Percentiles rank a stretch among this genome's conserved stretches.
Conservation (phyloP, 1,140 invertebrate species). For the Saxidomus purpurata region DNA sequence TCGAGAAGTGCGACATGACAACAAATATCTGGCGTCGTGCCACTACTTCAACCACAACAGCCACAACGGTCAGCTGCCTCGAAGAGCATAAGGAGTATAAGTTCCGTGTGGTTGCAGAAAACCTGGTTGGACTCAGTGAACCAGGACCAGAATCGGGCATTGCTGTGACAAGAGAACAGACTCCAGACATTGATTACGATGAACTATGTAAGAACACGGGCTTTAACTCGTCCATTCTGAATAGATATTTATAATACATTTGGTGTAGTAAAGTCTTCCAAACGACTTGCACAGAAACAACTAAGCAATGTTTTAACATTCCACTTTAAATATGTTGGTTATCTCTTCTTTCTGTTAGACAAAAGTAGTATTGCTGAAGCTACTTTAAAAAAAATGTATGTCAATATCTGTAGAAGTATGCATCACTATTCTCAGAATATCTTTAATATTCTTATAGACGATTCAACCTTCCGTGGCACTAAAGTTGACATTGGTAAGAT, state of each 20-base stretch:
- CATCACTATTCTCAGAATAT: too few species aligned
- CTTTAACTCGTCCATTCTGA: background rate
- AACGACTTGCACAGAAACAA: too few species aligned
- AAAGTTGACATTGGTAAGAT: slow-evolving; percentile 81
- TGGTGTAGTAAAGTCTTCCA: too few species aligned
- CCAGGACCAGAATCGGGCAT: slow-evolving; percentile 88
- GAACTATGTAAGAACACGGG: slow-evolving; percentile 79
- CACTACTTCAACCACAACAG: slow-evolving; percentile 95
- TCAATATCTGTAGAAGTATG: too few species aligned
- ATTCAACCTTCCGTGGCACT: slow-evolving; percentile 77
- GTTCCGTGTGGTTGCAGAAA: slow-evolving; percentile 99
- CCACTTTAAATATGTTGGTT: too few species aligned
- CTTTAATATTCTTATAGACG: slow-evolving; percentile 73
- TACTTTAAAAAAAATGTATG: too few species aligned
- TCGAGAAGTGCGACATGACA: slow-evolving; percentile 96
- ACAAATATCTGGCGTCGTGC: slow-evolving; percentile 98
- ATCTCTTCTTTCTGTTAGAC: too few species aligned
- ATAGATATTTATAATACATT: too few species aligned
- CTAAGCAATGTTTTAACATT: too few species aligned
- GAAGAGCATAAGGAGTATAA: slow-evolving; percentile 94
- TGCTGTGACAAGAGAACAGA: slow-evolving; percentile 89
- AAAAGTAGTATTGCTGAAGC: too few species aligned
- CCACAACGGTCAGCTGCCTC: slow-evolving; percentile 89
- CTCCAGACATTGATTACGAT: slow-evolving; percentile 82
- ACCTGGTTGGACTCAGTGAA: slow-evolving; percentile 98